Evolutionary conservation across 2,797 vertebrate genomes (phyloP), one percentile per base, ranked within the genome.

Genomic region (Sebastolobus altivelis): DNA sequence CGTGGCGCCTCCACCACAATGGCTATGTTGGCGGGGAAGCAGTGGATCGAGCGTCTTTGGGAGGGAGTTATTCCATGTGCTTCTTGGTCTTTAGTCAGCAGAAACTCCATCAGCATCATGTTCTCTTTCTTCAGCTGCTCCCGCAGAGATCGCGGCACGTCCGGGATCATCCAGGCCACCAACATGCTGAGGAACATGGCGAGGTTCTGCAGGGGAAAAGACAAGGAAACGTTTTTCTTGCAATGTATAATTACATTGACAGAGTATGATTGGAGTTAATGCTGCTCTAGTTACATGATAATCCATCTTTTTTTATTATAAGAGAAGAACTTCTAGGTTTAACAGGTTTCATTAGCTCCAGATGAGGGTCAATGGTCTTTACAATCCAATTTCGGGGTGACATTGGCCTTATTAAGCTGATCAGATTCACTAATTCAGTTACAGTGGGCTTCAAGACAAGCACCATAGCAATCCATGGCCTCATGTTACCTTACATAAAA

Each of bases 121-220:
- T 98, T 99, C 80, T 99, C 98, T 75, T 97, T 97, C 93, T 98
- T 98, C 83, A 99, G 95, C 94, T 98, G 97, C 66, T 99, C 97
- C 1, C 97, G 97, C 87, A 99, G 96, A 74, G 97, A 98, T 1
- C 97, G 97, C 4, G 99, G 98, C 40, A 99, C 97, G 25, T 99
- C 97, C 2, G 98, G 97, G 87, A 99, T 98, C 95, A 99, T 93
- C 99, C 98, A 99, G 78, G 98, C 98, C 66, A 99, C 97, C 8
- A 99, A 92, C 92, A 98, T 96, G 14, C 98, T 99, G 82, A 99
- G 95, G 91, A 99, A 97, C 99, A 99, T 99, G 80, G 99, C 99
- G 29, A 99, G 88, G 83, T 99, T 99, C 99, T 99, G 90, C 6
- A 87, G 84, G 78, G 65, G 52, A 75, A 54, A 58, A 72, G 6